Base-by-base conservation (phyloP, 2,113 vertebrate genomes). In the Limanda limanda region DNA sequence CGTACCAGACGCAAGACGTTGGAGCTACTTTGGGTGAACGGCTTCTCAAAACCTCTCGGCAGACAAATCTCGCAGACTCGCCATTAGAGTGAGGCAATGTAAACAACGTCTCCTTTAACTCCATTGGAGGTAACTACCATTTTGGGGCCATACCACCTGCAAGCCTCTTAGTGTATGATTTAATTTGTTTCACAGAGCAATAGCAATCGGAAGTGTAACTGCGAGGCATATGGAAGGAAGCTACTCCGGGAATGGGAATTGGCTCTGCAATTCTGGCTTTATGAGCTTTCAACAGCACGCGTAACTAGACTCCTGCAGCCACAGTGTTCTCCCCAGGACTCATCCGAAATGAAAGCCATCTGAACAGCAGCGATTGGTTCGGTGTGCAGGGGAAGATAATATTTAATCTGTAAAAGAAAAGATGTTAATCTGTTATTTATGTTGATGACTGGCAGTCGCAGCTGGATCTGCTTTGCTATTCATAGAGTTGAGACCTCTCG, bases 351-450 rank as follows among this genome's bases (percentile, higher is more conserved):
- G 56, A 85, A 67, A 9, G 4, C 42, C 54, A 60, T 68, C 24
- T 74, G 55, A 79, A 81, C 65, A 65, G 59, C 48, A 55, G 68
- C 27, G 25, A 60, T 90, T 89, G 61, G 79, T 84, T 86, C 77
- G 20, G 51, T 3, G 23, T 12, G 69, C 56, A 0, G 20, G 18
- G 66, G 63, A 78, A 88, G 83, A 90, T 89, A 81, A 89, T 89
- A 81, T 90, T 86, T 85, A 90, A 89, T 90, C 83, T 88, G 85
- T 81, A 66, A 70, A 78, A 87, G 81, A 86, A 88, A 85, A 88
- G 84, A 87, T 70, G 75, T 85, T 90, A 85, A 92, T 92, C 72
- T 88, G 85, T 88, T 89, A 82, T 91, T 91, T 83, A 91, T 89
- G 75, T 82, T 89, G 76, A 83, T 89, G 85, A 78, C 84, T 74